These are phyloP conservation scores for Arge pagana DNA, from an alignment of 2,888 invertebrate species.

Conservation along the genomic window DNA sequence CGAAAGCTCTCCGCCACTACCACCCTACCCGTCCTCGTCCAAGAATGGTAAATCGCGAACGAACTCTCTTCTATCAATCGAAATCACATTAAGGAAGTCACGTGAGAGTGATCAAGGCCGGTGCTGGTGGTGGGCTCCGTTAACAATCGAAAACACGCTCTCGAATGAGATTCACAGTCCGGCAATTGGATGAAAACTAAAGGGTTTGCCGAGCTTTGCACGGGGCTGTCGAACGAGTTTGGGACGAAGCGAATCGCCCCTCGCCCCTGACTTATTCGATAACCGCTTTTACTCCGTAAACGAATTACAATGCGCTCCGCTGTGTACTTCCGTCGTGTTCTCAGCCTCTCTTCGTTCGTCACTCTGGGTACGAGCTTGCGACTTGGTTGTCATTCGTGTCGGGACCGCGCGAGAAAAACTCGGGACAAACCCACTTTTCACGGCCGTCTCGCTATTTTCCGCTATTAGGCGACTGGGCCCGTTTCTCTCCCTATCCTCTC, in stretches of 20 bases:
- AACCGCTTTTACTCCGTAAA: constrained; percentile 23
- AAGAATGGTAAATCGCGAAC: background rate
- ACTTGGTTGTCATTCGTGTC: no score
- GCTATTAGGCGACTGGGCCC: constrained; percentile 28
- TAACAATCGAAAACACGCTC: no score
- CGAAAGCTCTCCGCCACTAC: constrained; percentile 19
- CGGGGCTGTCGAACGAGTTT: no score
- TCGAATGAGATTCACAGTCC: no score
- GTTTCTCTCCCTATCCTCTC: background rate
- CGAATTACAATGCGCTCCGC: constrained; percentile 20
- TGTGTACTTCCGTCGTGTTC: constrained; percentile 18
- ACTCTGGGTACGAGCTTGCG: no score
- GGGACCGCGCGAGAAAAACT: no score
- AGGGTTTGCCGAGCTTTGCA: no score
- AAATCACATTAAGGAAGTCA: no score
- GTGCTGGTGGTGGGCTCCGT: no score
- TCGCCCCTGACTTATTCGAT: constrained; percentile 21
- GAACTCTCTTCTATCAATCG: background rate
- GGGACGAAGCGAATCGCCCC: no score
- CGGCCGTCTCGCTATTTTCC: constrained; percentile 20
- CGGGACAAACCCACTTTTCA: constrained; percentile 27
- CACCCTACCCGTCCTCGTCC: constrained; percentile 17
- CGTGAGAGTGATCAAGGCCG: no score
- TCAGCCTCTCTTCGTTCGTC: constrained; percentile 20
- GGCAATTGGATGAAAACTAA: no score